Conservation (phyloP, 1,140 invertebrate genomes). For the Trichoplusia ni region DNA sequence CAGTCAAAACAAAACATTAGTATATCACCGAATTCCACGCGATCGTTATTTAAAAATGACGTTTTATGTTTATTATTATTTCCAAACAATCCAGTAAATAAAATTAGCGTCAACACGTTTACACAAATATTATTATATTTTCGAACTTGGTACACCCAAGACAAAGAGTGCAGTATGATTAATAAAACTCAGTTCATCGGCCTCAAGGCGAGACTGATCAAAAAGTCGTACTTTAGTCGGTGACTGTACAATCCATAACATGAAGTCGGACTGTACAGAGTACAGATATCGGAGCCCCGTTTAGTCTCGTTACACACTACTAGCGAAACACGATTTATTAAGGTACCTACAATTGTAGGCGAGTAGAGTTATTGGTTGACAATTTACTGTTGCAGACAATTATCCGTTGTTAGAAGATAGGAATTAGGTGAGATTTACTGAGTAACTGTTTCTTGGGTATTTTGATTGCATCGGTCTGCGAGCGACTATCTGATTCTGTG, state of each 20-base stretch:
- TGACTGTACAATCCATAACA: constrained; percentile 59
- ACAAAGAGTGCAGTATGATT: constrained; percentile 50
- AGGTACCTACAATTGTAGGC: constrained; percentile 29
- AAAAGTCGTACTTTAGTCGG: constrained; percentile 58
- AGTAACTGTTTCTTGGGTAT: not conserved
- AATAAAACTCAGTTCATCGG: constrained; percentile 64
- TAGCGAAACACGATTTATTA: constrained; percentile 30
- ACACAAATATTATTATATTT: not conserved
- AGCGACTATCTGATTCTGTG: no score
- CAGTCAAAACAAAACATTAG: no score
- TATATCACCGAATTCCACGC: no score
- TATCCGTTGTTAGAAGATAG: no score
- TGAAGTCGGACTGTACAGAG: constrained; percentile 47
- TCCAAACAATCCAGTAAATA: no score
- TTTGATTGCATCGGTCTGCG: no score
- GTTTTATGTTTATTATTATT: no score
- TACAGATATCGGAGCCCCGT: constrained; percentile 55
- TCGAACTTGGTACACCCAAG: not conserved
- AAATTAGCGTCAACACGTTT: no score
- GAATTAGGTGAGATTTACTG: no score
- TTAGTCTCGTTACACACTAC: constrained; percentile 42
- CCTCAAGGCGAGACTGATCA: constrained; percentile 63
- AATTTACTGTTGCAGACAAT: constrained; percentile 16
- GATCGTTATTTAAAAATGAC: no score
- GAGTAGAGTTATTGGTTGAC: constrained; percentile 6